A percentile compares a stretch with the other conserved stretches of the same genome.
Conservation (phyloP, 37 sponge, comb jelly and placozoan genomes). For the Bolinopsis microptera region DNA sequence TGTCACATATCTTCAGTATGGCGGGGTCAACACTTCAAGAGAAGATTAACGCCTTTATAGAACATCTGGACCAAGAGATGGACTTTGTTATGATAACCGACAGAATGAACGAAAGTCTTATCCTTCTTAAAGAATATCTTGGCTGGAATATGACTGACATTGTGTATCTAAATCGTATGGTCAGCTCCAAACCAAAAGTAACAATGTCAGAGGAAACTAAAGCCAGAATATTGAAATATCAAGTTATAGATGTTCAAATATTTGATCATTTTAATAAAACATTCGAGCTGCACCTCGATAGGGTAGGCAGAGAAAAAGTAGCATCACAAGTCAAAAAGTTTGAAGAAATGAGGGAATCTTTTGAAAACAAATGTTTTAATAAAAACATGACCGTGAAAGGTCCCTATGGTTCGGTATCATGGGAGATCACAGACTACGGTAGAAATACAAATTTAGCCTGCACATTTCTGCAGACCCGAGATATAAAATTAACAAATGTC, state of each 20-base stretch:
- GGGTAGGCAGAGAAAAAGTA: not conserved
- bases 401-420: not conserved
- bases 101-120: not conserved
- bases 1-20: too few species aligned
- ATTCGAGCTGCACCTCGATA: not conserved
- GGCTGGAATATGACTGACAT: constrained; percentile 24
- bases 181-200: not conserved
- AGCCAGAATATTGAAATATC: not conserved
- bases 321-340: not conserved
- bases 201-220: not conserved
- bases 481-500: not conserved
- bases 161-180: constrained; percentile 11
- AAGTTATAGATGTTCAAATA: not conserved
- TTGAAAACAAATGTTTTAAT: constrained; percentile 25
- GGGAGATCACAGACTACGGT: constrained; percentile 13
- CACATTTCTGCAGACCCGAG: not conserved
- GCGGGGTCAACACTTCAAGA: not conserved
- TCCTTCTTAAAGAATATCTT: constrained; percentile 23
- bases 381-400: not conserved
- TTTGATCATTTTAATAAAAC: constrained; percentile 1
- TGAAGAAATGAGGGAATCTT: not conserved
- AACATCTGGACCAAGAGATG: not conserved
- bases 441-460: not conserved
- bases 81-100: constrained; percentile 46
- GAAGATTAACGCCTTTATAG: not conserved